A percentile compares a stretch with the other conserved stretches of the same genome.
phyloP scores from a whole-genome alignment of 2,113 vertebrate species.

The Actenoides lindsayi region DNA sequence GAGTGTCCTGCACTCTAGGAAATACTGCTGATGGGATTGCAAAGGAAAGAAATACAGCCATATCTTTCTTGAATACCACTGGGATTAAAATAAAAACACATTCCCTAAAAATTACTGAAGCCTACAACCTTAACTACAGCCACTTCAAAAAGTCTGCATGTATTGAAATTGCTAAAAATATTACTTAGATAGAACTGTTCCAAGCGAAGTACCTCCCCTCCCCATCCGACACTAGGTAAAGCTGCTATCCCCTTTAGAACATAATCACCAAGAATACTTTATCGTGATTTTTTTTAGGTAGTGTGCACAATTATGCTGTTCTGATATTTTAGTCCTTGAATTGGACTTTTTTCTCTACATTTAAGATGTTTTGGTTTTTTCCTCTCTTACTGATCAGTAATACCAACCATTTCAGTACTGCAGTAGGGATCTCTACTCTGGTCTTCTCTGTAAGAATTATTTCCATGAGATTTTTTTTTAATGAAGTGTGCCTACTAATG shows the following conservation, averaged over 20 bases:
- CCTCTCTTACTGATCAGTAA: neutral
- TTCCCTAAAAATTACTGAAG: neutral
- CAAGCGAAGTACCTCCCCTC: neutral
- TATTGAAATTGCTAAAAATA: neutral
- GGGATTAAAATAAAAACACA: neutral
- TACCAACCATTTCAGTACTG: neutral
- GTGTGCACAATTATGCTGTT: neutral
- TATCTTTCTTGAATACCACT: neutral
- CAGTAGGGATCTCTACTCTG: neutral
- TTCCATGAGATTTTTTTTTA: neutral
- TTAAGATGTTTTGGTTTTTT: neutral
- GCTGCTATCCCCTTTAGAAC: neutral
- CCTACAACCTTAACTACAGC: neutral
- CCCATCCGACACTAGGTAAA: neutral
- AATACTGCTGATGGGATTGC: neutral
- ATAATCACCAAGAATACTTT: neutral
- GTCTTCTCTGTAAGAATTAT: neutral
- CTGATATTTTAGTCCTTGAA: neutral
- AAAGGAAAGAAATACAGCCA: neutral
- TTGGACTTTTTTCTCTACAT: neutral
- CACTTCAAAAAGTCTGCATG: neutral
- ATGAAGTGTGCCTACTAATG: neutral
- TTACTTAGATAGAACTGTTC: neutral
- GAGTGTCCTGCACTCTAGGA: neutral
- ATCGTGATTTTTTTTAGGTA: neutral